Percentiles rank a stretch among this genome's conserved stretches.
phyloP scores from a whole-genome alignment of 2,113 vertebrate genomes.

The Cavia porcellus region DNA sequence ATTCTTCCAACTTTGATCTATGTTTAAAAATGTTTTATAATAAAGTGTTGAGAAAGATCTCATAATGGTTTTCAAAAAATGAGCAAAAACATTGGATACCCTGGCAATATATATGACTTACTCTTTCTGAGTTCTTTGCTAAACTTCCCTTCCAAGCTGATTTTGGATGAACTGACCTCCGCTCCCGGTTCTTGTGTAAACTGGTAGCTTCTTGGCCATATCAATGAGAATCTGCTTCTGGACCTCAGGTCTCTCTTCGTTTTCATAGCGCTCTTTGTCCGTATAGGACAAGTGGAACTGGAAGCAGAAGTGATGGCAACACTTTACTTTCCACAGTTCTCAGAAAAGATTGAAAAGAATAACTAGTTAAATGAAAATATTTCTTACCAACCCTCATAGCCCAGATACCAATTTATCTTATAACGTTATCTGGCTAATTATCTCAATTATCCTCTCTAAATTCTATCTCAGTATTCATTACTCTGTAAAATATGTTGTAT shows the following conservation, averaged over 20 bases:
- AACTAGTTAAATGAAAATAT: constrained; percentile 49
- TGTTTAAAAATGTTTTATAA: constrained; percentile 2
- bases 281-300: constrained; percentile 96
- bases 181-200: constrained; percentile 94
- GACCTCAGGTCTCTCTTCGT: constrained; percentile 95
- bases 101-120: constrained; percentile 5
- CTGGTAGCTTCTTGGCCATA: constrained; percentile 94
- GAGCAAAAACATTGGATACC: background rate
- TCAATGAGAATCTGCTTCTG: constrained; percentile 97
- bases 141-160: background rate
- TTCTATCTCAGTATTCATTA: constrained; percentile 7
- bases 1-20: constrained; percentile 35
- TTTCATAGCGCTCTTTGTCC: constrained; percentile 96
- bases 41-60: constrained; percentile 18
- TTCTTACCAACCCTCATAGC: constrained; percentile 33
- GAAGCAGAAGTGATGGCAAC: constrained; percentile 61
- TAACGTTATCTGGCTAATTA: constrained; percentile 52
- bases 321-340: constrained; percentile 58
- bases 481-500: background rate
- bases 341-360: constrained; percentile 47
- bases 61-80: background rate
- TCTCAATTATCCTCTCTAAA: background rate
- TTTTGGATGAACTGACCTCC: constrained; percentile 90
- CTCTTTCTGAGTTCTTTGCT: constrained; percentile 52
- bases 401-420: background rate